phyloP scores from a whole-genome alignment of 2,888 invertebrate genomes.

The Emmelina monodactyla region DNA sequence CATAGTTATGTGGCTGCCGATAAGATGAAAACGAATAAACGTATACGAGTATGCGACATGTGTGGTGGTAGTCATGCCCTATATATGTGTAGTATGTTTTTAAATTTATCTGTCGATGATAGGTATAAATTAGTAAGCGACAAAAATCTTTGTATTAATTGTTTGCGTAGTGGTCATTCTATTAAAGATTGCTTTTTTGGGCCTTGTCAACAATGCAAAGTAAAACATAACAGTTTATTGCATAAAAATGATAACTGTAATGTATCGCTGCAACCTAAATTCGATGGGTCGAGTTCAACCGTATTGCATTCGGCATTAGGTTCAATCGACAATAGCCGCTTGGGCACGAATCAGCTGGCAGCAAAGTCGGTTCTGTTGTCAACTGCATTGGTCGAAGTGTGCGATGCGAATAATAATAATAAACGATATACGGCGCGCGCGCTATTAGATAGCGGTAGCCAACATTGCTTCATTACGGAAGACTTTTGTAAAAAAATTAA shows the following conservation, averaged over 20 bases:
- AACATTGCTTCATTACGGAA: slow-evolving; percentile 3
- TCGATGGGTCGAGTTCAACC: too few relatives aligned
- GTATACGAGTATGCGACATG: slow-evolving; percentile 3
- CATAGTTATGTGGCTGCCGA: too few relatives aligned
- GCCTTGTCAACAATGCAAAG: not conserved
- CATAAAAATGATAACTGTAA: not conserved
- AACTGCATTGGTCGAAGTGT: not conserved
- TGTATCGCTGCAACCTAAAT: too few relatives aligned
- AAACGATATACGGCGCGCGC: not conserved
- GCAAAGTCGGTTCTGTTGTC: not conserved
- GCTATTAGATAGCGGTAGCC: slow-evolving; percentile 2
- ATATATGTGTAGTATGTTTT: slow-evolving; percentile 5
- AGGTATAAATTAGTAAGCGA: slow-evolving; percentile 5
- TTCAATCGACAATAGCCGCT: too few relatives aligned
- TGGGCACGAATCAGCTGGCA: too few relatives aligned
- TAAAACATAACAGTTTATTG: not conserved
- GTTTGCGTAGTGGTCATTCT: slow-evolving; percentile 6
- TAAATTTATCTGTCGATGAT: slow-evolving; percentile 2
- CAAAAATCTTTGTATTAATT: slow-evolving; percentile 7
- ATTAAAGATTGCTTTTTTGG: not conserved
- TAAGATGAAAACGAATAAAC: not conserved
- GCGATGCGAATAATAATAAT: not conserved
- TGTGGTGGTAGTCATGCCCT: slow-evolving; percentile 9
- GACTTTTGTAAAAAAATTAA: not conserved
- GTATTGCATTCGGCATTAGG: too few relatives aligned